Evolutionary conservation across 2,888 invertebrate genomes (phyloP), one percentile per base, ranked within the genome.

Genomic region (Ichneumoninae sp.): DNA sequence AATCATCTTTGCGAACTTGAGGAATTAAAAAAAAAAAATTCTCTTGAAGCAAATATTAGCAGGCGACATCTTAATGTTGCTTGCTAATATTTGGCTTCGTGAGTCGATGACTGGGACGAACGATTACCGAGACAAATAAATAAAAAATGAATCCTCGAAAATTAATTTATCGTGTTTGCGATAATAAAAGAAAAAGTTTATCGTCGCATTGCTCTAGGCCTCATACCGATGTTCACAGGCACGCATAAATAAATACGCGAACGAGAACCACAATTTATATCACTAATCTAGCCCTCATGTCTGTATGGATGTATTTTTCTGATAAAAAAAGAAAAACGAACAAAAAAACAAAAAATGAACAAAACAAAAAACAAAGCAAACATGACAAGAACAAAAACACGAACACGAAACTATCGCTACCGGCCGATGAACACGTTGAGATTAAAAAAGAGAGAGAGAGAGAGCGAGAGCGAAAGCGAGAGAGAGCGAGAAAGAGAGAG

Each of bases 261-360:
- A 74, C 57, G 63, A 73, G 33, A 85, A 82, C 47, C 60, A 71
- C 71, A 68, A 82, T 76, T 82, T 82, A 40, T 82, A 80, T 76
- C 78, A 80, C 66, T 66, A 80, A 76, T 63, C 54, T 70, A 78
- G 74, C 69, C 63, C 36, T 79, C 54, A 26, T 83, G 40, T 79
- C 68, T 68, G 68, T 66, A 76, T 82, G 83, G 80, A 73, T 79
- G 83, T 80, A 85, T 76, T 80, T 85, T 76, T 75, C 79, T 73
- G 82, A 85, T 40, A 68, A 66, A 83, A 57, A 73, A 65, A 47
- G 26, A 36, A 36, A 74, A 66, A 50, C 16, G 44, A 77, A 30
- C 10, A 57, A 74, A 65, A 54, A 40, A 76, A 36, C 65, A 68
- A 36, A 54, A 70, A 69, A 30, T 19, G 57, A 30, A 30, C 0